These are phyloP conservation scores for Belonocnema kinseyi DNA, from an alignment of 1,140 invertebrate species.

Conservation along the genomic window DNA sequence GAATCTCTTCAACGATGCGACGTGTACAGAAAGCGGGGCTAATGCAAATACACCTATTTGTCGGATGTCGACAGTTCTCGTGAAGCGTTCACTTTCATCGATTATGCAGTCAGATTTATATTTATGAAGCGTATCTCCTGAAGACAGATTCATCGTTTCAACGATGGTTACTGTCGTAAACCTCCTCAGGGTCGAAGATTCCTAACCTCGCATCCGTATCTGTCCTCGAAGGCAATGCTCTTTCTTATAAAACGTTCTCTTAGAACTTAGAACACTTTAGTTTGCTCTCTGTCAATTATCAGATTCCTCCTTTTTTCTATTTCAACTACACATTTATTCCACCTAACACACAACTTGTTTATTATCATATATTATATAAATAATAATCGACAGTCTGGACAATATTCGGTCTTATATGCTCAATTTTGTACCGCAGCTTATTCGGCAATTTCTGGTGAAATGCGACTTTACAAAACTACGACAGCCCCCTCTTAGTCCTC, in stretches of 20 bases:
- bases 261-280: too few species aligned
- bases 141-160: conserved; percentile 22
- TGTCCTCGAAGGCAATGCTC: conserved; percentile 46
- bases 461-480: too few species aligned
- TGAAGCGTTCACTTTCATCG: conserved; percentile 28
- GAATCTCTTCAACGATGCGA: background rate
- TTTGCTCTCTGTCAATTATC: conserved; percentile 7
- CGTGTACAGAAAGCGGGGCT: background rate
- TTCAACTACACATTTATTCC: too few species aligned
- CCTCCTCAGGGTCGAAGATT: conserved; percentile 25
- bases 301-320: background rate
- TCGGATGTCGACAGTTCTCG: conserved; percentile 29
- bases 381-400: too few species aligned
- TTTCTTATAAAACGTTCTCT: conserved; percentile 30
- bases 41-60: conserved; percentile 26
- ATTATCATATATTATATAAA: too few species aligned
- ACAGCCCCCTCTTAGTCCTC: too few species aligned
- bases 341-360: too few species aligned
- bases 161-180: conserved; percentile 29
- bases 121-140: conserved; percentile 23
- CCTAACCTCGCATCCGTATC: conserved; percentile 24
- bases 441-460: too few species aligned
- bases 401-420: too few species aligned
- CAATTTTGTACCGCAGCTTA: too few species aligned
- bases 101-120: conserved; percentile 31